Base-by-base conservation (phyloP, 2,113 vertebrate genomes). In the Hyla sarda region DNA sequence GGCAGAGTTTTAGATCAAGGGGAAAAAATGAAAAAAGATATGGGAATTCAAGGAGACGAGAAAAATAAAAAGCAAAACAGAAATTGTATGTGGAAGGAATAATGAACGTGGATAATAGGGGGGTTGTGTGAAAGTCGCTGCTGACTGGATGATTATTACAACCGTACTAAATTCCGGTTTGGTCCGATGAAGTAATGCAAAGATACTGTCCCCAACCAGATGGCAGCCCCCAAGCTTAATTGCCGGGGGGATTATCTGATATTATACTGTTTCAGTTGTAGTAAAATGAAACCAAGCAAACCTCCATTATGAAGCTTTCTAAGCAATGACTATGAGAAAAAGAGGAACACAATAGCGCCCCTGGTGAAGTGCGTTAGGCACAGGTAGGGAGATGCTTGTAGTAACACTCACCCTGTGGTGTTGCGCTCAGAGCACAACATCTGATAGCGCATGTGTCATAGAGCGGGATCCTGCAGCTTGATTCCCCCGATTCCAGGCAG, bases 51-150 rank as follows among this genome's bases (percentile, higher is more conserved):
- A 56, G 32, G 34, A 78, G 74, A 65, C 28, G 10, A 67, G 37
- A 80, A 54, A 71, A 30, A 79, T 25, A 81, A 71, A 71, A 71
- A 11, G 32, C 67, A 14, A 71, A 71, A 71, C 67, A 37, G 67
- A 71, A 47, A 81, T 81, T 17, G 32, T 47, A 34, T 58, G 56
- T 14, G 56, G 37, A 47, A 47, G 23, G 52, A 60, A 73, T 45
- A 47, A 19, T 45, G 52, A 75, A 74, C 32, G 32, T 19, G 41
- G 48, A 21, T 73, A 54, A 52, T 83, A 47, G 78, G 6, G 14
- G 14, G 54, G 23, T 14, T 25, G 41, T 19, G 37, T 41, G n/a
- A n/a, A n/a, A 41, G 67, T 0, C 41, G 14, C 58, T 5, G n/a
- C 37, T n/a, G 56, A 47, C 23, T 45, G 58, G 48, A 23, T 65